These are phyloP conservation scores for cat (Felis catus) DNA, from an alignment of 2,113 vertebrate species.

Conservation along the genomic window DNA sequence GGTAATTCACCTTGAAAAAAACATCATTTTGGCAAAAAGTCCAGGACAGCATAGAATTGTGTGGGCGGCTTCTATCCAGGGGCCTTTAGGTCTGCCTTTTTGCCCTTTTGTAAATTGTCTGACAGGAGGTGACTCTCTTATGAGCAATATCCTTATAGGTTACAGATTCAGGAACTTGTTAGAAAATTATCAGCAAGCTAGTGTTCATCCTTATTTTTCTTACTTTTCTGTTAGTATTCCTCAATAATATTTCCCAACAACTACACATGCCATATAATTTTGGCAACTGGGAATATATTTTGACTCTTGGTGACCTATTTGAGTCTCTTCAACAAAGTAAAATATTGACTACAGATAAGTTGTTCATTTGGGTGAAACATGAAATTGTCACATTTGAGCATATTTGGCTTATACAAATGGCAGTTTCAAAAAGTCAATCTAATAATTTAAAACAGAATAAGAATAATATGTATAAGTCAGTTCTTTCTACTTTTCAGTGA, in stretches of 20 bases:
- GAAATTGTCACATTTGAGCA: neutral
- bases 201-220: neutral
- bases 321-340: neutral
- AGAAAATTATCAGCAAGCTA: neutral
- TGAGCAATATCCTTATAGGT: neutral
- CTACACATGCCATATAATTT: neutral
- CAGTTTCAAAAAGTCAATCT: neutral
- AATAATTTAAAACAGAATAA: neutral
- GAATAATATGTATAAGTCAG: neutral
- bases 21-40: neutral
- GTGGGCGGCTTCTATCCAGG: neutral
- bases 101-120: neutral
- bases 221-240: neutral
- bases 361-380: neutral
- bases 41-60: neutral
- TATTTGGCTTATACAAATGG: neutral
- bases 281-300: neutral
- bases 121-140: neutral
- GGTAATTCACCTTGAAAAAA: neutral
- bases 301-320: neutral
- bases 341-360: neutral
- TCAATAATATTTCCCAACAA: neutral
- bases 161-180: slow-evolving; percentile 5
- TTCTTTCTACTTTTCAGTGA: neutral
- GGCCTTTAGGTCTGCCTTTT: neutral